Base-by-base conservation (phyloP, 2,797 vertebrate genomes). In the Hyperoplus lanceolatus region DNA sequence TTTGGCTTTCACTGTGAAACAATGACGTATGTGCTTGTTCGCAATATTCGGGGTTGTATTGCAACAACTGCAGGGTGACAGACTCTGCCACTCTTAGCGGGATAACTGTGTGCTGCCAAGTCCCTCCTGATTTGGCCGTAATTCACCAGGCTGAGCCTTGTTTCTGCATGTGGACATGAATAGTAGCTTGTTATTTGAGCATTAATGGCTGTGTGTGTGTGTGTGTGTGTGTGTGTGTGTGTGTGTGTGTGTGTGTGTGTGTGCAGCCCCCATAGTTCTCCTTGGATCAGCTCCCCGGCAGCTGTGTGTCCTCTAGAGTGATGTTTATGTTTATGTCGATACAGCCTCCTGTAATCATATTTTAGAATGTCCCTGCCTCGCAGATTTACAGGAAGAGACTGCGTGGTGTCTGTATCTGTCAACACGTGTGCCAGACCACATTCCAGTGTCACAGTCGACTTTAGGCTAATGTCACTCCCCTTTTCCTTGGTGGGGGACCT, bases 121-220 rank as follows among this genome's bases (percentile, higher is more conserved):
- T 91, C 90, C 90, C 92, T 87, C 73, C 84, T 89, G 92, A 87
- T 87, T 89, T 88, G 87, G 66, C 79, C 80, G 87, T 91, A 91
- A 92, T 92, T 92, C 91, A 87, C 85, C 79, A 80, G 83, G 73
- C 89, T 82, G 87, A 72, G 89, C 78, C 83, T 77, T 82, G 85
- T 93, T 94, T 86, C 83, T 90, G 87, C 88, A 87, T 84, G 83
- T 77, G 68, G 87, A 93, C 91, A 92, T 82, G 84, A 89, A 90
- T 75, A 75, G 84, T 80, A 83, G 84, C 84, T 91, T 85, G 85
- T 90, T 92, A 88, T 90, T 88, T 87, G 76, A 89, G 77, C 87
- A 87, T 89, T 86, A 86, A 89, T 86, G 80, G 73, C 71, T 73
- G 50, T 56, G 82, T 76, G 60, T 75, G 64, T 53, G 63, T 80